Evolutionary conservation across 2,113 vertebrate species (phyloP).

Genomic region (Galeopterus variegatus): DNA sequence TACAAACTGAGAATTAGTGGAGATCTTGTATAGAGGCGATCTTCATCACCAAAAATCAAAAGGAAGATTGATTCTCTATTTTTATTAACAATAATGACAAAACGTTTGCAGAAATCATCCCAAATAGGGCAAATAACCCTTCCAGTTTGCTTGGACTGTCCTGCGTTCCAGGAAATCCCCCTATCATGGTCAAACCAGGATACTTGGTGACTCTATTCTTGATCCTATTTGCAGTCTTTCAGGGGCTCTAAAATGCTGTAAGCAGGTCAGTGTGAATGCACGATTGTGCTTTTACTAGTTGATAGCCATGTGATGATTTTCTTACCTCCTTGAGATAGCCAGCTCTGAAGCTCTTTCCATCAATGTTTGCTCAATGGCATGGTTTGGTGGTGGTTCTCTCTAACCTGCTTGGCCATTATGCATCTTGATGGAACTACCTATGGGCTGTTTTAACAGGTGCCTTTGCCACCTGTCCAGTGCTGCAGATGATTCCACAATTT

Average conservation of each 20-base stretch:
- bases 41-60: no score
- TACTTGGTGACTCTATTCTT: neutral
- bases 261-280: fast-evolving
- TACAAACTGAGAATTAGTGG: neutral
- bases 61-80: neutral
- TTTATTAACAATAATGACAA: neutral
- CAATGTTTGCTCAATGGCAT: neutral
- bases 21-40: no score
- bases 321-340: neutral
- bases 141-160: neutral
- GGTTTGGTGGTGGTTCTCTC: neutral
- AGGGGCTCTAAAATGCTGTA: neutral
- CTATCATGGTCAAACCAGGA: fast-evolving
- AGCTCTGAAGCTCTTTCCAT: constrained; percentile 36
- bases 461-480: constrained; percentile 82
- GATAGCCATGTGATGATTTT: neutral
- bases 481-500: constrained; percentile 79
- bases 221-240: neutral
- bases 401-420: neutral
- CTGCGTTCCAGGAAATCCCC: neutral
- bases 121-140: fast-evolving
- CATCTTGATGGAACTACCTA: neutral
- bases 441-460: constrained; percentile 77
- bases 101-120: neutral
- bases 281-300: neutral